Base-by-base conservation (phyloP, 2,113 vertebrate species). In the Phaethon lepturus region DNA sequence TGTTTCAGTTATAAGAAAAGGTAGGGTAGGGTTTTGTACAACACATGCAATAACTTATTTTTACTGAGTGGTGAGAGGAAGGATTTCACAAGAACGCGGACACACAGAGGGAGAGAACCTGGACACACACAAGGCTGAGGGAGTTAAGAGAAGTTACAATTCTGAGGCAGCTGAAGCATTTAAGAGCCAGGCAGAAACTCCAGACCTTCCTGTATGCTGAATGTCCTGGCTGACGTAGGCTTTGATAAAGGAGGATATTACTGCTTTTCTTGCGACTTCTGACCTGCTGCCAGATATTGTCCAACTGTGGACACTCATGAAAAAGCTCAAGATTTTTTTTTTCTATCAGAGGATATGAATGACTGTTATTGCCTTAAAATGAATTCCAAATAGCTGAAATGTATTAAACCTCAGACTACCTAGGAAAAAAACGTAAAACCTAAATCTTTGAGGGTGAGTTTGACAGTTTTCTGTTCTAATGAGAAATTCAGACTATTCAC, bases 221-320 rank as follows among this genome's bases (percentile, higher is more conserved):
- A 75, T 64, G 56, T 56, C 66, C 66, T 91, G 81, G 63, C 81
- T 80, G 68, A 76, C 63, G 72, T 1, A 71, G 42, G 29, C 47
- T 92, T 76, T 86, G 62, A 76, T 62, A 84, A 88, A 87, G 63
- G 44, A 88, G 49, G 42, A 44, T 86, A 69, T 72, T 74, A 71
- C 3, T 83, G 68, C 63, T 92, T 93, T 84, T 80, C 47, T 83
- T 93, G 58, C 5, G 6, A 19, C 53, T 80, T 84, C 86, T 90
- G 72, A 95, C 67, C 72, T 84, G 67, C 49, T 89, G 77, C 77
- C 93, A 93, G 95, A 31, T 89, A 92, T 56, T 80, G 76, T 78
- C 87, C 67, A 33, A 26, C 29, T 38, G n/a, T 44, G 42, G 62
- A 75, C 59, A 52, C 52, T 60, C 62, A 58, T 68, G 68, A 72